Evolutionary conservation across 2,797 vertebrate species (phyloP).

Genomic region (Benthosema pterotum): DNA sequence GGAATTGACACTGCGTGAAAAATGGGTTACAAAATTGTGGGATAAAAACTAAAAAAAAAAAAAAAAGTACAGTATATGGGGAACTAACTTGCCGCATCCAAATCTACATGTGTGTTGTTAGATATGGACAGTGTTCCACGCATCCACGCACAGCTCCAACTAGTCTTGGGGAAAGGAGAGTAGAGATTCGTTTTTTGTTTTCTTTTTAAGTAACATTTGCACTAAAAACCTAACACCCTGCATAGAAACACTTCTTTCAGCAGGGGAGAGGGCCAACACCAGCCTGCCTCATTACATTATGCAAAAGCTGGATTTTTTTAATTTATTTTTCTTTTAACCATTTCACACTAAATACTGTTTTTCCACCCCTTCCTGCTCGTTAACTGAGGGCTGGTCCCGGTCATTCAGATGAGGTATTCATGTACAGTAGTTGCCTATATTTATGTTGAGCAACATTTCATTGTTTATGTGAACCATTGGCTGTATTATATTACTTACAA

Average conservation of each 20-base stretch:
- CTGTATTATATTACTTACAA: slow-evolving; percentile 39
- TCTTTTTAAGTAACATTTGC: slow-evolving; percentile 64
- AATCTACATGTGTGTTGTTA: slow-evolving; percentile 39
- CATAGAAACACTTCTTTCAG: slow-evolving; percentile 40
- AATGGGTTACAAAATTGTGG: no score
- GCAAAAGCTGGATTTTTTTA: slow-evolving; percentile 69
- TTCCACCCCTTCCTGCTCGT: slow-evolving; percentile 9
- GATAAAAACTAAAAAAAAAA: no score
- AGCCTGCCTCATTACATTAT: slow-evolving; percentile 78
- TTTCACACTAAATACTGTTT: slow-evolving; percentile 19
- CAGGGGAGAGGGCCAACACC: slow-evolving; percentile 57
- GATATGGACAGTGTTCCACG: slow-evolving; percentile 59
- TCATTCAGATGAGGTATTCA: slow-evolving; percentile 11
- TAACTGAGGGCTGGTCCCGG: slow-evolving; percentile 4
- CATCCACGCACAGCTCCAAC: slow-evolving; percentile 52
- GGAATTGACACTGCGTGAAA: no score
- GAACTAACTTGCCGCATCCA: slow-evolving; percentile 28
- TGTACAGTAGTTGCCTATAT: slow-evolving; percentile 26
- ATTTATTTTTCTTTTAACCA: slow-evolving; percentile 27
- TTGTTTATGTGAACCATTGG: slow-evolving; percentile 46
- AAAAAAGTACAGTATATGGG: no score
- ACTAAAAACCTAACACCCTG: slow-evolving; percentile 67
- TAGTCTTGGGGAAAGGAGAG: slow-evolving; percentile 45
- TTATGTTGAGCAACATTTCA: slow-evolving; percentile 38
- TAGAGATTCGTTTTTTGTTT: slow-evolving; percentile 25